These are phyloP conservation scores for Carollia perspicillata DNA, from an alignment of 2,113 vertebrate genomes.

Conservation along the genomic window DNA sequence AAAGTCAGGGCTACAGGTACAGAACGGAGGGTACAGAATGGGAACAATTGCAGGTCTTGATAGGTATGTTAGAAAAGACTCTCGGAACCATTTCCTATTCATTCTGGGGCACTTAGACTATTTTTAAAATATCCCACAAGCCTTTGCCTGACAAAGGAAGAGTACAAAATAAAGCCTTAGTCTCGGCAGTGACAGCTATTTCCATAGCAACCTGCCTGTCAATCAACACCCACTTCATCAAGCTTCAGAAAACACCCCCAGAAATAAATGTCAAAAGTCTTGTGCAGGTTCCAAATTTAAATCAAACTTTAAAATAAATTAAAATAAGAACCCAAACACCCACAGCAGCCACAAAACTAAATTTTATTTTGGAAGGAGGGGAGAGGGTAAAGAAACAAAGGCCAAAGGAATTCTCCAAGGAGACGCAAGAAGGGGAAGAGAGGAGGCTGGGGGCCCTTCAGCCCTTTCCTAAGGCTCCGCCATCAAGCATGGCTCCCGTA, in stretches of 20 bases:
- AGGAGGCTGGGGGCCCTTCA: background rate
- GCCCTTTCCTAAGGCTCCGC: background rate
- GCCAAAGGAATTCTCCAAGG: background rate
- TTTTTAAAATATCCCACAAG: conserved; percentile 79
- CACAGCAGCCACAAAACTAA: conserved; percentile 63
- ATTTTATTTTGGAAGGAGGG: conserved; percentile 63
- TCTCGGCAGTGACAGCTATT: conserved; percentile 68
- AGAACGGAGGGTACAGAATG: background rate
- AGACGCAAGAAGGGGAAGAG: background rate
- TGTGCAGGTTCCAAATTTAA: conserved; percentile 78
- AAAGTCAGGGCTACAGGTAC: background rate
- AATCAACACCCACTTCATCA: conserved; percentile 74
- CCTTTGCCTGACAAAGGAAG: conserved; percentile 70
- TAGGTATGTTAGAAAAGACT: conserved; percentile 50
- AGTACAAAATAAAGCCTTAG: conserved; percentile 67
- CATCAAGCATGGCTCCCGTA: background rate
- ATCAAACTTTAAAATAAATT: conserved; percentile 75
- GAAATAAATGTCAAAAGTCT: conserved; percentile 73
- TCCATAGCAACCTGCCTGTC: conserved; percentile 72
- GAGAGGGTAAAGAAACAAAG: conserved; percentile 37
- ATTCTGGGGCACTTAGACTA: conserved; percentile 60
- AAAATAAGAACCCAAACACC: conserved; percentile 75
- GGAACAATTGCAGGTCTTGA: conserved; percentile 11
- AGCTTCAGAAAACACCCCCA: conserved; percentile 75
- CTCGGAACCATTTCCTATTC: conserved; percentile 46